Evolutionary conservation across 64 coral and sea anemone species (phyloP), one percentile per base, ranked within the genome.

Genomic region (Montipora cactus): DNA sequence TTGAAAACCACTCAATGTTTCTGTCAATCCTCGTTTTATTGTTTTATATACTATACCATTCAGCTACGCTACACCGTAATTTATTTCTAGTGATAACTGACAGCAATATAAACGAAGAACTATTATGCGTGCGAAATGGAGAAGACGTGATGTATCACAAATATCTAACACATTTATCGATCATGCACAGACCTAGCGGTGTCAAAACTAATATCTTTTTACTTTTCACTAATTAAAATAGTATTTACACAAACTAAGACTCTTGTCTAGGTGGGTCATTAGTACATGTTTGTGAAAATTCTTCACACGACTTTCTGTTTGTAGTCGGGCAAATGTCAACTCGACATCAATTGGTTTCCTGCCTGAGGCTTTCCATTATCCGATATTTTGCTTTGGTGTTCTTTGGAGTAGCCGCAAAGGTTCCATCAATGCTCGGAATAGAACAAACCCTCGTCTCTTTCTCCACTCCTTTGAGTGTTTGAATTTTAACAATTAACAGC

Each of bases 181-280:
- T 44, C 61, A 70, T 68, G 11, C 11, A 16, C 8, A 14, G 9
- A 49, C 2, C 18, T n/a, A 69, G 62, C 44, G 8, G 49, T 49
- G 44, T 3, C 46, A 47, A 78, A 49, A 49, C 11, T 47, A 49
- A 49, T 64, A 70, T 69, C 47, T 86, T 64, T 72, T 86, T 69
- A 59, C 4, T 23, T 47, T 68, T 20, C 10, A 48, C 20, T 71
- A 22, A 23, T 49, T 46, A 84, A 68, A 84, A 84, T 37, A 84
- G 45, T 86, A 72, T 86, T 86, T 86, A 86, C 82, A 86, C 66
- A 86, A 71, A 71, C 18, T 47, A 6, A 47, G 48, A 46, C 15
- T 71, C 64, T 8, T n/a, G 18, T 71, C 14, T 18, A 4, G 25
- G 8, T 46, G 28, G 44, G 18, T 0, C 76, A 49, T 16, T 49